Evolutionary conservation across 2,113 vertebrate genomes (phyloP), one percentile per base, ranked within the genome.

Genomic region (Elanoides forficatus): DNA sequence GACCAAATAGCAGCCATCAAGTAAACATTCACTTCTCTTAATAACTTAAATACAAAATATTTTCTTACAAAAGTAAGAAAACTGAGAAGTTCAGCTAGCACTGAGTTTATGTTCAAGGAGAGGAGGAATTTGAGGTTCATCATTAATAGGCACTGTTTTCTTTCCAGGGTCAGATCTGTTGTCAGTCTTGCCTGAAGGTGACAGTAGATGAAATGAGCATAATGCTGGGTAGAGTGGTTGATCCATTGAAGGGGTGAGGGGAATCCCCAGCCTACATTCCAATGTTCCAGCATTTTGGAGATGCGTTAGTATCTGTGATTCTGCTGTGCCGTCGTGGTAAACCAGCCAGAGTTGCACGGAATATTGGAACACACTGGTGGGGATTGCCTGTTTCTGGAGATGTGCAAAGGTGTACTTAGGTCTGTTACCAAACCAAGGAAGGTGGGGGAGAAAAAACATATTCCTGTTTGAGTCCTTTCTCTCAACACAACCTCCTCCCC

Each of bases 401-500:
- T 74, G 26, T 81, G 58, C 22, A 55, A 27, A 60, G 34, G 20
- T 56, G 50, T 70, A 15, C 81, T 85, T 45, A 63, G 63, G 59
- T 42, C n/a, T 81, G 63, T 55, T 50, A 67, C 0, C 59, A 74
- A 45, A 45, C 20, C 11, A 8, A 23, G 42, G 62, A 66, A 81
- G 42, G 52, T 67, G 34, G 25, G 20, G 71, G 42, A 90, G 63
- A 92, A 86, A 86, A 88, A 29, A 38, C 27, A 8, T 62, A 5
- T 34, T 66, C 55, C 63, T 88, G 13, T 91, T 67, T 9, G 48
- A 83, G 45, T 65, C 45, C 15, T 86, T 56, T 71, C 60, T 83
- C 59, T 88, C 75, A 65, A 22, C 55, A 81, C 79, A 84, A 14
- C 85, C 75, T 91, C 82, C 82, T 86, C 76, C 80, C 72, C 68